Percentiles rank a stretch among this genome's conserved stretches.
These are phyloP conservation scores for Nephrotoma appendiculata DNA, from an alignment of 2,888 invertebrate species.

Conservation along the genomic window DNA sequence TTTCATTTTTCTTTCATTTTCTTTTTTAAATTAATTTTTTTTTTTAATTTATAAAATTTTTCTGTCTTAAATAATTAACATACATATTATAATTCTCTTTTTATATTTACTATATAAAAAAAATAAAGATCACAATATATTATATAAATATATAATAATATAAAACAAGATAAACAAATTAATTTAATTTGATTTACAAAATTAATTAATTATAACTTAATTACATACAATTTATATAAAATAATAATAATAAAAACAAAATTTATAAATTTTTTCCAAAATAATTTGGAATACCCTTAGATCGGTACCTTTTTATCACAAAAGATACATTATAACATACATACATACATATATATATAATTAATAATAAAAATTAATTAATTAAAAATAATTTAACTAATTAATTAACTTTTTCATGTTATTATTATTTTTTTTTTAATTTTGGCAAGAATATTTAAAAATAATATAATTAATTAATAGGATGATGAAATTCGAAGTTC, in stretches of 20 bases:
- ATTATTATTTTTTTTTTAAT: not conserved
- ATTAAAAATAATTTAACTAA: conserved; percentile 4
- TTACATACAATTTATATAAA: not conserved
- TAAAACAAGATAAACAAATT: not conserved
- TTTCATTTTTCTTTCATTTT: not conserved
- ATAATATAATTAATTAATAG: not conserved
- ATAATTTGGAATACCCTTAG: conserved; percentile 11
- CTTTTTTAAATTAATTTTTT: not conserved
- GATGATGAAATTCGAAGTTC: not conserved
- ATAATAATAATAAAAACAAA: not conserved
- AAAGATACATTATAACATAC: conserved; percentile 8
- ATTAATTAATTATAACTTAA: not conserved
- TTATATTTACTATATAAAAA: not conserved
- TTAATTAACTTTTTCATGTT: not conserved
- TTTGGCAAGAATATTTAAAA: not conserved
- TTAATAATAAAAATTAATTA: conserved; percentile 1
- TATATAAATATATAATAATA: not conserved
- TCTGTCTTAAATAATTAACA: not conserved
- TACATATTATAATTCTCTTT: not conserved
- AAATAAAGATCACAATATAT: not conserved
- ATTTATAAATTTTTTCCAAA: conserved; percentile 8
- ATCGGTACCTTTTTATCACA: conserved; percentile 11
- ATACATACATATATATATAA: not conserved
- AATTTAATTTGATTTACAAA: not conserved
- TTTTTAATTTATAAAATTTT: not conserved